Evolutionary conservation across 2,888 invertebrate genomes (phyloP), one percentile per base, ranked within the genome.

Genomic region (Pollenia labialis): DNA sequence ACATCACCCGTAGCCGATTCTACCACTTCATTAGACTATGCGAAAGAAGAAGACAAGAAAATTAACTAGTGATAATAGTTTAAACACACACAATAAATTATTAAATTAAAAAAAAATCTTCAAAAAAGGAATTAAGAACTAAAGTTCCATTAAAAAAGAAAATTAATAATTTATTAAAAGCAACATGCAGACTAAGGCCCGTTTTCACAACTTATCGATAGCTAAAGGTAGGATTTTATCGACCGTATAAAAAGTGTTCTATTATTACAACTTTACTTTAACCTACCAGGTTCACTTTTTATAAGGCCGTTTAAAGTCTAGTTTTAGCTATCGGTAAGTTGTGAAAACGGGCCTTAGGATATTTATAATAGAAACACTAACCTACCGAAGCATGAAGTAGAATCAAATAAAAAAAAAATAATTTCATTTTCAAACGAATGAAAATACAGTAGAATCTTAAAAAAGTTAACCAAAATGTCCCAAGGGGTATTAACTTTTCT

Each of bases 351-450:
- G n/a, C n/a, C n/a, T 81, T 75, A 58, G 69, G 75, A 68, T 66
- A 85, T 82, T 74, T 85, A 74, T 79, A 79, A 54, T 71, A 64
- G 75, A 69, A 76, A 85, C 75, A 82, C 68, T 74, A 74, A 84
- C 87, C 87, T 87, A 87, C 87, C 87, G 87, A 87, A 81, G 66
- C 48, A 42, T 81, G 16, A 77, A 79, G 60, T 69, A 75, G 16
- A 76, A 76, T 56, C 16, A 62, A 50, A 74, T 46, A 32, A 58
- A 79, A 50, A 68, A 40, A 32, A 58, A 74, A 44, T 4, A 79
- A 64, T 62, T 58, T 32, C 62, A 82, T 62, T n/a, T 23, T 46
- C 9, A 14, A 54, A 54, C 10, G 10, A 4, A 54, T 9, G 1
- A 54, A 54, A 54, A n/a, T n/a, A n/a, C n/a, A n/a, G n/a, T n/a